Base-by-base conservation (phyloP, 2,888 invertebrate species). In the Drosophila subquinaria region DNA sequence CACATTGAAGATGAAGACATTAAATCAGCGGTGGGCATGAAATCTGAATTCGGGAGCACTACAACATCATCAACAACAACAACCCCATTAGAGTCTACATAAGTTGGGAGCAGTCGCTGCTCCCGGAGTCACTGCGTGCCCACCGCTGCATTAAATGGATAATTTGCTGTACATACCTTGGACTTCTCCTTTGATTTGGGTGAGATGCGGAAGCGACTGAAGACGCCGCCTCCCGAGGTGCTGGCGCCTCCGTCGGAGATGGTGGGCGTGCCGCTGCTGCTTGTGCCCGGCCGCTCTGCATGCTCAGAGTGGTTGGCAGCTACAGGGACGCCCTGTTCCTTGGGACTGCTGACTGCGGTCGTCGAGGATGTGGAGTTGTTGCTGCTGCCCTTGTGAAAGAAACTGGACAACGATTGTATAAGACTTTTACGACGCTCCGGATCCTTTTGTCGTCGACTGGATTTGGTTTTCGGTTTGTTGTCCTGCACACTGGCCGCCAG, bases 331-430 rank as follows among this genome's bases (percentile, higher is more conserved):
- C 67, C 69, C 53, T 61, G 69, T 35, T 84, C 81, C 63, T 86
- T 89, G 36, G 77, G 30, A 69, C 71, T 79, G 45, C 57, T 74
- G 36, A 69, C n/a, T 11, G 43, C 15, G 8, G 45, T 45, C 10
- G 69, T 51, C 3, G 84, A 57, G 23, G 69, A 55, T 23, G 83
- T 47, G 11, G 79, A 72, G 36, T 66, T 78, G 82, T 10, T 77
- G 38, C 96, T 79, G 82, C 10, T 77, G 45, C 96, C 95, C 92
- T 96, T 96, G 85, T 95, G 95, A 91, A 97, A 96, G 92, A 97
- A 96, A 91, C 95, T 97, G 17, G 97, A 96, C 73, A 97, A 95
- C 57, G 97, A 95, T 93, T 96, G 97, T 88, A 97, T 97, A 59
- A 97, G 95, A 92, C 97, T 97, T 88, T 95, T 96, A 71, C 97